Evolutionary conservation across 2,888 invertebrate species (phyloP).

Genomic region (Drosophila merina): DNA sequence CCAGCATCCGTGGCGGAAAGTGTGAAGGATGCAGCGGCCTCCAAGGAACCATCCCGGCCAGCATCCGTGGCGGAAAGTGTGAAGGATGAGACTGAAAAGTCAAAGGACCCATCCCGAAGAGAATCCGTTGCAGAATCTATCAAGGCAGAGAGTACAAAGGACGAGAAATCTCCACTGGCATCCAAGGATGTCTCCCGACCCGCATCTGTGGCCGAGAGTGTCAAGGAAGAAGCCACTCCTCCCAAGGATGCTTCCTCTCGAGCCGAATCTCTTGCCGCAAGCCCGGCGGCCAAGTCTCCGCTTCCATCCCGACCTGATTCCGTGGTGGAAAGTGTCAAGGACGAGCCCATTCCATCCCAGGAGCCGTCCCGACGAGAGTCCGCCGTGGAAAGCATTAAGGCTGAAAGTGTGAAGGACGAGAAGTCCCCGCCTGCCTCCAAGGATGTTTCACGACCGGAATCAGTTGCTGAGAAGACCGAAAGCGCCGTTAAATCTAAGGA

Average conservation of each 20-base stretch:
- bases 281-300: constrained; percentile 24
- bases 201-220: constrained; percentile 38
- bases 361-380: constrained; percentile 20
- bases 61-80: constrained; percentile 39
- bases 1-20: constrained; percentile 4
- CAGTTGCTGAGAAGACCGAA: constrained; percentile 39
- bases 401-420: constrained; percentile 39
- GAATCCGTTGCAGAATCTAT: constrained; percentile 33
- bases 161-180: constrained; percentile 30
- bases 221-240: constrained; percentile 22
- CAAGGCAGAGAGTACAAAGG: constrained; percentile 31
- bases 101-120: constrained; percentile 8
- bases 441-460: constrained; percentile 28
- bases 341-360: constrained; percentile 11
- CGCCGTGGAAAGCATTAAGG: constrained; percentile 16
- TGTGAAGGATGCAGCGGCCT: constrained; percentile 8
- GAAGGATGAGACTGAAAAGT: constrained; percentile 23
- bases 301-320: constrained; percentile 49
- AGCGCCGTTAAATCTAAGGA: constrained; percentile 13
- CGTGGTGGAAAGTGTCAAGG: constrained; percentile 14
- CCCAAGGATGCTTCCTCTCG: constrained; percentile 64
- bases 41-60: constrained; percentile 33
- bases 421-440: constrained; percentile 25
- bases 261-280: constrained; percentile 59
- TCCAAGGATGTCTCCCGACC: constrained; percentile 39